Percentiles rank a stretch among this genome's conserved stretches.
phyloP scores from a whole-genome alignment of 2,113 vertebrate species.

The Casuarius casuarius region DNA sequence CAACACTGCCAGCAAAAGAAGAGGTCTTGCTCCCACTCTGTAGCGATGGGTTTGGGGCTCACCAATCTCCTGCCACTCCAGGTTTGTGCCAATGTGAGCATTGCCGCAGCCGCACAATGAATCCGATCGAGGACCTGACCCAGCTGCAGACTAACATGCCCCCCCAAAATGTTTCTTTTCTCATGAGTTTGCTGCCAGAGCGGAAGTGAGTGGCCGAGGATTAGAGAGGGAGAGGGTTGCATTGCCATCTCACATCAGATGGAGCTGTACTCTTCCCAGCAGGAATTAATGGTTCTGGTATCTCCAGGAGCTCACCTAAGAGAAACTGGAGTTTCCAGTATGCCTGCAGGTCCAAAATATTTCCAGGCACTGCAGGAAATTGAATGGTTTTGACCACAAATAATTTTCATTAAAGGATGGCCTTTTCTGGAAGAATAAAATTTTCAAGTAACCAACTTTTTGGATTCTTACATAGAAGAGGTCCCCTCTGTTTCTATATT shows the following conservation, averaged over 20 bases:
- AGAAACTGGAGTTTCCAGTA: not conserved
- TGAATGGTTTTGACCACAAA: not conserved
- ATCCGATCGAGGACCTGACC: not conserved
- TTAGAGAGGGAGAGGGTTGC: not conserved
- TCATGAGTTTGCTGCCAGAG: not conserved
- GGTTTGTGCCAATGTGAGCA: not conserved
- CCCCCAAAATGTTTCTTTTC: not conserved
- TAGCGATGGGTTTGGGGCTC: rapidly evolving
- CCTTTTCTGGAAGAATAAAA: not conserved
- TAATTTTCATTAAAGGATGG: not conserved
- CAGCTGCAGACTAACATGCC: not conserved
- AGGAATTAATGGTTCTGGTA: not conserved
- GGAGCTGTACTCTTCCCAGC: not conserved
- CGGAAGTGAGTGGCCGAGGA: not conserved
- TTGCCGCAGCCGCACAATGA: not conserved
- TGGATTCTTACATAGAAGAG: not conserved
- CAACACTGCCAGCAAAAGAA: not conserved
- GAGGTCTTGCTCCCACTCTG: not conserved
- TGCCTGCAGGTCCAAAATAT: not conserved
- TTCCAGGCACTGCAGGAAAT: not conserved
- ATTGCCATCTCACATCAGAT: not conserved
- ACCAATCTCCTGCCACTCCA: not conserved
- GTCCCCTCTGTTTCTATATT: not conserved
- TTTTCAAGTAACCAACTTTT: not conserved
- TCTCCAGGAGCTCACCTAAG: not conserved